Percentiles rank a stretch among this genome's conserved stretches.
Conservation (phyloP, 2,797 vertebrate species). For the Periparus ater region DNA sequence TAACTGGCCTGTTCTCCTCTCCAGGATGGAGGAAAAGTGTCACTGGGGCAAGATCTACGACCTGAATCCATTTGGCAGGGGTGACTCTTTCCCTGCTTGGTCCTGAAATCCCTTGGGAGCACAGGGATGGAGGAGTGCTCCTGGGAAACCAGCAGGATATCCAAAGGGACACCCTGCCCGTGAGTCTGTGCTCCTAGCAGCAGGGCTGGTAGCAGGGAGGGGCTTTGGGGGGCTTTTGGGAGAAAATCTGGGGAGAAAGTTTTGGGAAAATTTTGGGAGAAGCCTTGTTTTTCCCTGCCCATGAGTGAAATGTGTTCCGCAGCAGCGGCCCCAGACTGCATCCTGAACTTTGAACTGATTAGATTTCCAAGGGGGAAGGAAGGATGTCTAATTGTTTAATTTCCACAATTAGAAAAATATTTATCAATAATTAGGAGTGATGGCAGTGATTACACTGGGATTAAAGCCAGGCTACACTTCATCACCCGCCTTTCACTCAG, state of each 20-base stretch:
- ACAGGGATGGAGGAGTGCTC: accelerated
- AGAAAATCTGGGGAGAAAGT: neutral
- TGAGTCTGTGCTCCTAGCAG: accelerated
- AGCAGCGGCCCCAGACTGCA: accelerated
- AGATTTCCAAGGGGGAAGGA: conserved; percentile 43
- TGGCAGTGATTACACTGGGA: conserved; percentile 28
- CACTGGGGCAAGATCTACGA: neutral
- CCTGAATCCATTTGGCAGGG: accelerated
- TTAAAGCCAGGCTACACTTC: conserved; percentile 38
- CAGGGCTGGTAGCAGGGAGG: neutral
- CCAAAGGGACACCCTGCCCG: accelerated
- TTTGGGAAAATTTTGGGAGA: neutral
- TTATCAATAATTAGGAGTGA: conserved; percentile 51
- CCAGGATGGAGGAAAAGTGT: neutral
- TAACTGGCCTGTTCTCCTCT: neutral
- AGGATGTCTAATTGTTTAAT: conserved; percentile 59
- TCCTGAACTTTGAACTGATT: conserved; percentile 19
- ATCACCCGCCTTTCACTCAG: neutral
- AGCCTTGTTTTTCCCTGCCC: neutral
- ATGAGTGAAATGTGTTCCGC: accelerated
- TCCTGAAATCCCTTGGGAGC: neutral
- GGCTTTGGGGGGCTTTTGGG: accelerated
- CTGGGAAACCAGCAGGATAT: neutral
- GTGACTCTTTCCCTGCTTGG: neutral
- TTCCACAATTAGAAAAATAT: conserved; percentile 58